Percentiles rank a stretch among this genome's conserved stretches.
These are phyloP conservation scores for Drosophila grimshawi DNA, from an alignment of 1,140 invertebrate genomes.

Conservation along the genomic window DNA sequence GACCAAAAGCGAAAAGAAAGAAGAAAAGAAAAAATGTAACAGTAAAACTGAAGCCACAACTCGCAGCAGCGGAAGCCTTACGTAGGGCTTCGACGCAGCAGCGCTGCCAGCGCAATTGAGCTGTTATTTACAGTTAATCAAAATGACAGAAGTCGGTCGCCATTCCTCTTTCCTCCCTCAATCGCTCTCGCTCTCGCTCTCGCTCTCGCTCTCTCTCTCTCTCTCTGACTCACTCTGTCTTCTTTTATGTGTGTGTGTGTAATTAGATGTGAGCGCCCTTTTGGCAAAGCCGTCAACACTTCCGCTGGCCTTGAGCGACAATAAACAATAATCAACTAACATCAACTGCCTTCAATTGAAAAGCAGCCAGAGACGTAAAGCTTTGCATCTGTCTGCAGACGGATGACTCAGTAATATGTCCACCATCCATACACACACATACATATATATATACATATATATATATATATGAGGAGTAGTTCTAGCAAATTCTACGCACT, in stretches of 20 bases:
- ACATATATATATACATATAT: background rate
- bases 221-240: background rate
- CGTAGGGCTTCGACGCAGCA: constrained; percentile 42
- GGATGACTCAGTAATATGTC: constrained; percentile 26
- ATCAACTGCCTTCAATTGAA: constrained; percentile 38
- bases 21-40: constrained; percentile 38
- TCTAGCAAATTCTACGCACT: constrained; percentile 37
- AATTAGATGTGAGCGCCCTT: constrained; percentile 55
- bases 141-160: constrained; percentile 62
- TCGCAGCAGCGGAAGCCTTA: constrained; percentile 34
- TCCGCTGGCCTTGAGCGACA: constrained; percentile 79
- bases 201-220: background rate
- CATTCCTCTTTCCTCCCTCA: background rate
- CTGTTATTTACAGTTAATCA: constrained; percentile 69
- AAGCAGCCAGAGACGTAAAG: background rate
- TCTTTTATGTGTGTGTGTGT: constrained; percentile 19
- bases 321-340: constrained; percentile 60
- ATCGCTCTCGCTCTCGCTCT: background rate
- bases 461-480: background rate
- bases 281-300: constrained; percentile 34
- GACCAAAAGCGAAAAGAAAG: constrained; percentile 2
- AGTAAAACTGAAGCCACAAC: constrained; percentile 47
- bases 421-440: background rate
- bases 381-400: constrained; percentile 3
- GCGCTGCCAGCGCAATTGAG: constrained; percentile 42